Percentiles rank a stretch among this genome's conserved stretches.
Evolutionary conservation across 2,113 vertebrate species (phyloP).

Genomic region (Anoura caudifer): DNA sequence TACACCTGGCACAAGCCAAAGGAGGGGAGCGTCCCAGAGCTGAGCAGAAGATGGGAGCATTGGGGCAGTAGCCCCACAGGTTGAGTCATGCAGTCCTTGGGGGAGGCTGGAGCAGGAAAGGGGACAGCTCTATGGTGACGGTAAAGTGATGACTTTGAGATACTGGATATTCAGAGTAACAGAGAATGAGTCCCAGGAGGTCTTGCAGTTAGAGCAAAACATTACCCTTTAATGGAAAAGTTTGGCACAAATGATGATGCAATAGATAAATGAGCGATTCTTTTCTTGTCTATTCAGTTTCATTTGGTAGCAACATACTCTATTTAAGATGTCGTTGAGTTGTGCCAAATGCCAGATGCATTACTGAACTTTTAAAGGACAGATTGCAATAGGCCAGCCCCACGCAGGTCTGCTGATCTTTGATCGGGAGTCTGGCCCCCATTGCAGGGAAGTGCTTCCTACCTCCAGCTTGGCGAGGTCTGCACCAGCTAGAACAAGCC

Average conservation of each 20-base stretch:
- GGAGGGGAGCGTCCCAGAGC: neutral
- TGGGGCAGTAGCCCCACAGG: neutral
- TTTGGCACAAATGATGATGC: neutral
- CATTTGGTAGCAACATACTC: neutral
- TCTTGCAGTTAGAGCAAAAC: neutral
- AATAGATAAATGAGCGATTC: neutral
- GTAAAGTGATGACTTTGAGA: neutral
- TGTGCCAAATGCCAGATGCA: neutral
- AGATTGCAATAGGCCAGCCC: neutral
- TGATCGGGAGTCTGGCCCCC: too few relatives aligned
- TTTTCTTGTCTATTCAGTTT: neutral
- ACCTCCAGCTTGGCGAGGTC: too few relatives aligned
- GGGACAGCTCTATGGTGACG: neutral
- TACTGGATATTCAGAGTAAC: neutral
- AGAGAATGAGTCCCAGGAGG: neutral
- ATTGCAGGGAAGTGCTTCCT: too few relatives aligned
- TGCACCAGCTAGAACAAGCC: too few relatives aligned
- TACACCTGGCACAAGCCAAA: neutral
- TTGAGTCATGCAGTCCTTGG: neutral
- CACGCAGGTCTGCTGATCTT: too few relatives aligned
- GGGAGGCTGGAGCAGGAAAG: neutral
- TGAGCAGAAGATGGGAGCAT: neutral
- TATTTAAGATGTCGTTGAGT: neutral
- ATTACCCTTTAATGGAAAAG: neutral
- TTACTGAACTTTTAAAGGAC: neutral